These are phyloP conservation scores for Calosoma granatense DNA, from an alignment of 1,140 invertebrate genomes.

Conservation along the genomic window DNA sequence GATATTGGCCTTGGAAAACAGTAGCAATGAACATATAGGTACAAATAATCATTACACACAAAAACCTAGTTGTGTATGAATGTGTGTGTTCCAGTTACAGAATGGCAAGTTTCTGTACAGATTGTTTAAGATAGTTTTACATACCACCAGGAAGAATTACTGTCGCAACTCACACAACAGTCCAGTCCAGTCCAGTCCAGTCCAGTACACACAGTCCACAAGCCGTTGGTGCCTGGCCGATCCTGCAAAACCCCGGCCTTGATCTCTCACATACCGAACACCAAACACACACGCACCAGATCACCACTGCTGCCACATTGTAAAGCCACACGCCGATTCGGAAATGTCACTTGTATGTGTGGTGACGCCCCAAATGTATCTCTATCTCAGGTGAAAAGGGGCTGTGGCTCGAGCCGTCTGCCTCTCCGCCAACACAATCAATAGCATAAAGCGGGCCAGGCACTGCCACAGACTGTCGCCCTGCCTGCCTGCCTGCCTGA, in stretches of 20 bases:
- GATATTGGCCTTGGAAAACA: too few species aligned
- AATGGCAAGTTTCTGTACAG: too few species aligned
- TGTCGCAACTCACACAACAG: too few species aligned
- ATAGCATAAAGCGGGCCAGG: slow-evolving; percentile 16
- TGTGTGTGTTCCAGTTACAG: too few species aligned
- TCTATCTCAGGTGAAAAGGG: slow-evolving; percentile 24
- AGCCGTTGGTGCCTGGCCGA: not conserved
- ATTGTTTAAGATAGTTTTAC: too few species aligned
- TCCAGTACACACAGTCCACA: too few species aligned
- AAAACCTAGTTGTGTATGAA: too few species aligned
- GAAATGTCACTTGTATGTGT: slow-evolving; percentile 19
- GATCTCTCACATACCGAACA: not conserved
- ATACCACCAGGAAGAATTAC: too few species aligned
- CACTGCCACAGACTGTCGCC: slow-evolving; percentile 1
- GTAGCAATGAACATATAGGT: too few species aligned
- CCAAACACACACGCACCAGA: slow-evolving; percentile 8
- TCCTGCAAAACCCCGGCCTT: not conserved
- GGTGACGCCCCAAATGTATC: slow-evolving; percentile 26
- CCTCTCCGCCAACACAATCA: slow-evolving; percentile 21
- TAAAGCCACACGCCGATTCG: not conserved
- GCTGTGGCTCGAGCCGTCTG: slow-evolving; percentile 22
- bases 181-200: too few species aligned
- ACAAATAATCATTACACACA: too few species aligned
- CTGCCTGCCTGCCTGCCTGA: slow-evolving; percentile 3
- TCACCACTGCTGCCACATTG: slow-evolving; percentile 15